Conservation (phyloP, 2,888 invertebrate species). For the Sinotaia quadrata region DNA sequence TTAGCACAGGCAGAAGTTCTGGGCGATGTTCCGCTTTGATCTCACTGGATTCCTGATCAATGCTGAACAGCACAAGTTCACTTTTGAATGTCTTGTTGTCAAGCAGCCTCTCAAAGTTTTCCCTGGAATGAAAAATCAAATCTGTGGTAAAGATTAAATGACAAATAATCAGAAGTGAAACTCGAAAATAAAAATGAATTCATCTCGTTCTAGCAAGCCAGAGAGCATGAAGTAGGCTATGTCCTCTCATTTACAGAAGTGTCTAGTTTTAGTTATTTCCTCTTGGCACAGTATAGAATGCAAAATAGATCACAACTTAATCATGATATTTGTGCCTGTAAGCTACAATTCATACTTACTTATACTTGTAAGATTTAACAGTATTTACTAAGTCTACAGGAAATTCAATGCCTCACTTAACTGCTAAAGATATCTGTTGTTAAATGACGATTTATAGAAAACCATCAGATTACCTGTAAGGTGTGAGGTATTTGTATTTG, state of each 20-base stretch:
- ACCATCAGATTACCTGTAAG: constrained; percentile 77
- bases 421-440: no score
- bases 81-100: constrained; percentile 91
- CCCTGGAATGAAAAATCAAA: no score
- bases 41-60: constrained; percentile 81
- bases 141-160: no score
- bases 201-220: background rate
- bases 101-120: constrained; percentile 84
- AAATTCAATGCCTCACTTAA: no score
- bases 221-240: background rate
- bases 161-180: background rate
- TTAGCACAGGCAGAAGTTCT: constrained; percentile 72
- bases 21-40: constrained; percentile 84
- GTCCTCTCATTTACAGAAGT: background rate
- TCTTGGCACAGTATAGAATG: no score
- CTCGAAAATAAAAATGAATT: background rate
- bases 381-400: no score
- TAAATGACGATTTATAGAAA: background rate
- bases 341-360: no score
- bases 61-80: constrained; percentile 85
- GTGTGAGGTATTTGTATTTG: constrained; percentile 83
- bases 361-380: no score
- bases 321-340: no score
- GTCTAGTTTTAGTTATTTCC: no score
- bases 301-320: no score